These are phyloP conservation scores for Epizoanthus scotinus DNA, from an alignment of 92 coral and sea anemone species.

Conservation along the genomic window DNA sequence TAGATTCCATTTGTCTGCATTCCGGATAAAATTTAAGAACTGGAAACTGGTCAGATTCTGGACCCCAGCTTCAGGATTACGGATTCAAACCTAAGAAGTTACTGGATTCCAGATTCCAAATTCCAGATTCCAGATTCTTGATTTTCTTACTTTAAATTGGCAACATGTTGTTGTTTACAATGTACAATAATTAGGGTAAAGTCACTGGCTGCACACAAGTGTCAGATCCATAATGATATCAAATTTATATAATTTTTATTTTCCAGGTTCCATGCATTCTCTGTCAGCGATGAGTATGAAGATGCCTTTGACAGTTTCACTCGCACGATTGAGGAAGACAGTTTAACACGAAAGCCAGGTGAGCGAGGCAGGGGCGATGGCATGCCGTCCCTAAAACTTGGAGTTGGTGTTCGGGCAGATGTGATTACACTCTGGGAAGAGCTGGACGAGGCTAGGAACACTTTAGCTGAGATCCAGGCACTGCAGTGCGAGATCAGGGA, in stretches of 20 bases:
- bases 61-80: too few species aligned
- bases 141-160: too few species aligned
- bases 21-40: too few species aligned
- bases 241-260: not conserved
- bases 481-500: slow-evolving; percentile 80
- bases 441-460: slow-evolving; percentile 89
- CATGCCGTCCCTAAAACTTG: slow-evolving; percentile 85
- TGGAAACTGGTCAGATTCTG: too few species aligned
- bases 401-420: slow-evolving; percentile 95
- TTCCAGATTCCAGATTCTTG: too few species aligned
- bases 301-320: slow-evolving; percentile 71
- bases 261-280: slow-evolving; percentile 93
- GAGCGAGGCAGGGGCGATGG: slow-evolving; percentile 91
- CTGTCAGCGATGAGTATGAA: slow-evolving; percentile 77
- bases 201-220: too few species aligned
- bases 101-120: too few species aligned
- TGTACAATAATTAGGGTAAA: too few species aligned
- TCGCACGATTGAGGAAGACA: slow-evolving; percentile 55
- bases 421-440: slow-evolving; percentile 93
- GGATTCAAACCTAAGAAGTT: too few species aligned
- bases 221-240: not conserved
- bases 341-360: slow-evolving; percentile 41
- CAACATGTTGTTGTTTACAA: too few species aligned
- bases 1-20: too few species aligned
- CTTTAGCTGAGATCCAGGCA: slow-evolving; percentile 94